These are phyloP conservation scores for Anthopleura sola DNA, from an alignment of 64 coral and sea anemone species.

Conservation along the genomic window DNA sequence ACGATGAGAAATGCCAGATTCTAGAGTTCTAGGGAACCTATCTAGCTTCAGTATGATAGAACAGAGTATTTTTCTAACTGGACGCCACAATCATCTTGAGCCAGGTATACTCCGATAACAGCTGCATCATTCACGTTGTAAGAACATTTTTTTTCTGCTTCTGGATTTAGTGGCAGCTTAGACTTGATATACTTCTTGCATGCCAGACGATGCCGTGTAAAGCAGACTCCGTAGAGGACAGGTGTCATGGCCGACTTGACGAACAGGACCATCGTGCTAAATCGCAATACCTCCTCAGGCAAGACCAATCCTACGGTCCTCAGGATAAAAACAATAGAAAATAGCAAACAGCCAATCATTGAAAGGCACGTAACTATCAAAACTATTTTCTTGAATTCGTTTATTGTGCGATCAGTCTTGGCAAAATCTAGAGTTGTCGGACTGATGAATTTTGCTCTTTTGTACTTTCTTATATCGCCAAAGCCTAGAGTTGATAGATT, in stretches of 20 bases:
- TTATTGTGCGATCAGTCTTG: neutral
- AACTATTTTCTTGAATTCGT: neutral
- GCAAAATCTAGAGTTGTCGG: neutral
- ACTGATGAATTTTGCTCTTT: neutral
- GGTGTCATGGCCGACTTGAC: neutral
- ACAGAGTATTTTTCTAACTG: neutral
- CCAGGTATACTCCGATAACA: neutral
- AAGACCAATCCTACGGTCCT: neutral
- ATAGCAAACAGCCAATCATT: neutral
- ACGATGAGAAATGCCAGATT: no score
- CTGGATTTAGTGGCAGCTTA: neutral
- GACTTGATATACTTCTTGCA: neutral
- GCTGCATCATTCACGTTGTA: neutral
- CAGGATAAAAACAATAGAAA: neutral
- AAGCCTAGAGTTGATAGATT: neutral
- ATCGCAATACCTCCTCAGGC: neutral
- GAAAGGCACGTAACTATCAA: neutral
- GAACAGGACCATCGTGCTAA: neutral
- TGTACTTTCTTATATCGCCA: neutral
- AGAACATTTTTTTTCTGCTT: neutral
- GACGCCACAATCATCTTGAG: neutral
- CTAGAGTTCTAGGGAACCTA: no score
- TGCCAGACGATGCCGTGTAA: neutral
- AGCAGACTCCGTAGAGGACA: neutral
- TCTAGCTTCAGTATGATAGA: no score